Percentiles rank a stretch among this genome's conserved stretches.
phyloP scores from a whole-genome alignment of 2,797 vertebrate species.

The Hyperoplus immaculatus region DNA sequence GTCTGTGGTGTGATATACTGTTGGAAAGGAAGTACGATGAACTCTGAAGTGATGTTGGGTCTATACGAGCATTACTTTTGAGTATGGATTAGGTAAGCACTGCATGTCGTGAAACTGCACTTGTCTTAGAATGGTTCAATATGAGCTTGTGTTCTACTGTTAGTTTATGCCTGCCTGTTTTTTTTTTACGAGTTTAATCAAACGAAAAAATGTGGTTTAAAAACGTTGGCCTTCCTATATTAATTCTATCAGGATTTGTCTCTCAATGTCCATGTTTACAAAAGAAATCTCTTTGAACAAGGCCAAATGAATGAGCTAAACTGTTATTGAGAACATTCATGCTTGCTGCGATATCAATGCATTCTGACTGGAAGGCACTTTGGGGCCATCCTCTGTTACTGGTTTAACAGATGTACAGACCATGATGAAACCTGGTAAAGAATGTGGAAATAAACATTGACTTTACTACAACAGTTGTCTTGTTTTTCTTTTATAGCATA shows the following conservation, averaged over 20 bases:
- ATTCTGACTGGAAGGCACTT: constrained; percentile 63
- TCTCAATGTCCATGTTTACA: constrained; percentile 86
- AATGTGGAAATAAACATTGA: constrained; percentile 87
- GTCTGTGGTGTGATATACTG: constrained; percentile 48
- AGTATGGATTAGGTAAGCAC: constrained; percentile 64
- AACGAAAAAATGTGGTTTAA: constrained; percentile 55
- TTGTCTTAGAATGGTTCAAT: constrained; percentile 79
- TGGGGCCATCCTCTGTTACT: constrained; percentile 76
- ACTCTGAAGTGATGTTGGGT: constrained; percentile 30
- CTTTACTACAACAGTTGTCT: constrained; percentile 64
- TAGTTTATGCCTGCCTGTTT: constrained; percentile 83
- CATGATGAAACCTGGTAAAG: constrained; percentile 75
- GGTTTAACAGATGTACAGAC: constrained; percentile 81
- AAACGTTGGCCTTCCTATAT: constrained; percentile 78
- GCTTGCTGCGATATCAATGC: constrained; percentile 65
- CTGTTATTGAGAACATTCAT: constrained; percentile 59
- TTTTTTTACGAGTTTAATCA: constrained; percentile 70
- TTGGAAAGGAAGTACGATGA: constrained; percentile 47
- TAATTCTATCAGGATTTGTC: constrained; percentile 78
- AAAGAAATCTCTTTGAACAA: constrained; percentile 67
- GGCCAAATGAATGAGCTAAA: constrained; percentile 81
- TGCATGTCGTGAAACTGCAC: constrained; percentile 85
- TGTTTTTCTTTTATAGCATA: constrained; percentile 1
- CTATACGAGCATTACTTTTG: constrained; percentile 52
- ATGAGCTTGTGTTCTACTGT: constrained; percentile 80